phyloP scores from a whole-genome alignment of 2,797 vertebrate genomes.

The Xerus rutilus region DNA sequence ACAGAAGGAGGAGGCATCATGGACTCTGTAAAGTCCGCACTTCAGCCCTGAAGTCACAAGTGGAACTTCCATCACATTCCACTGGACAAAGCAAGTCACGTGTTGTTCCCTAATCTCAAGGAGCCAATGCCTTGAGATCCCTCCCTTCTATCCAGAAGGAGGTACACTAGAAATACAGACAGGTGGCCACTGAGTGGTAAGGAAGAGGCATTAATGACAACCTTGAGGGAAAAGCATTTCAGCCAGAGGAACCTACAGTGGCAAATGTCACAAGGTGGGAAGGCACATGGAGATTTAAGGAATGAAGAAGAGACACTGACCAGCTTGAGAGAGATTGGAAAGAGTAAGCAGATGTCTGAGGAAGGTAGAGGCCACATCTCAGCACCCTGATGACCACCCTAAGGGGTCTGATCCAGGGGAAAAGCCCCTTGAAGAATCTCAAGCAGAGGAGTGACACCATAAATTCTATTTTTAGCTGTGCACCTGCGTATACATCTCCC shows the following conservation, averaged over 20 bases:
- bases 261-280: background rate
- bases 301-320: background rate
- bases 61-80: background rate
- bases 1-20: background rate
- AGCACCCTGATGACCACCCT: background rate
- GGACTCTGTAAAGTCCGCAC: background rate
- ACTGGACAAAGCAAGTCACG: background rate
- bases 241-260: background rate
- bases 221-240: background rate
- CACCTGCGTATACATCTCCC: background rate
- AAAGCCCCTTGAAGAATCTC: background rate
- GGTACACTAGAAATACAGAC: background rate
- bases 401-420: background rate
- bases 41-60: background rate
- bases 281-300: fast-evolving
- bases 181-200: background rate
- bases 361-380: background rate
- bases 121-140: background rate
- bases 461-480: background rate
- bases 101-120: background rate
- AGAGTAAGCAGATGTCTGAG: background rate
- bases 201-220: background rate
- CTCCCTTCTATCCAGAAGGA: background rate
- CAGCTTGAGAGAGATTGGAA: background rate
- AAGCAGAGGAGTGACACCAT: background rate